phyloP scores from a whole-genome alignment of 2,797 vertebrate species.

The Eulemur mongoz region DNA sequence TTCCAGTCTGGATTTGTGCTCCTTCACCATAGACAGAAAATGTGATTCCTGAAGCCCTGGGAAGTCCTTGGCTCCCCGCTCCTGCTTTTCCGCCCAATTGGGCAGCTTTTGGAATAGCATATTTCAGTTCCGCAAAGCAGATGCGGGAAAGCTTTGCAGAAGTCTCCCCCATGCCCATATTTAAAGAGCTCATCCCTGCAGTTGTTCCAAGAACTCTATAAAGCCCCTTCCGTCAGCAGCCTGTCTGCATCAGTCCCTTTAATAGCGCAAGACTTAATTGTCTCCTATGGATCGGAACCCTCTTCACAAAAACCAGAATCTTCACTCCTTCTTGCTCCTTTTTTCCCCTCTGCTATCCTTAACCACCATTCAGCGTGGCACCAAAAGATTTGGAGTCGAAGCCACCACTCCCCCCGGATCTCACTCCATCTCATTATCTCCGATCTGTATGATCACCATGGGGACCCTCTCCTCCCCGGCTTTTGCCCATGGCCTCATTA shows the following conservation, averaged over 20 bases:
- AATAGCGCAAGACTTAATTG: conserved; percentile 36
- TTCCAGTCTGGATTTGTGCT: conserved; percentile 30
- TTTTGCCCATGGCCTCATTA: conserved; percentile 53
- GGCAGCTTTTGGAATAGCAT: conserved; percentile 71
- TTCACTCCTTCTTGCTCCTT: neutral
- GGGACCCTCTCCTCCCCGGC: conserved; percentile 22
- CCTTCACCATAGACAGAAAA: conserved; percentile 49
- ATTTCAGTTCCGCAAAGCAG: conserved; percentile 75
- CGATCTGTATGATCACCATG: neutral
- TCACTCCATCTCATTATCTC: conserved; percentile 60
- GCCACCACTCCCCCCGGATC: neutral
- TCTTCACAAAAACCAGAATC: conserved; percentile 59
- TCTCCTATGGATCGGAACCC: conserved; percentile 62
- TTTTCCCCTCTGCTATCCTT: neutral
- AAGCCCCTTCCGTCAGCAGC: conserved; percentile 43
- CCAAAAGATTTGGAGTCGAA: conserved; percentile 53
- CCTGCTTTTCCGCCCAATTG: conserved; percentile 74
- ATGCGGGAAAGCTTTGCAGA: conserved; percentile 66
- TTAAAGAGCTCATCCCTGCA: conserved; percentile 72
- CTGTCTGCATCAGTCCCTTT: conserved; percentile 52
- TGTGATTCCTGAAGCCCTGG: conserved; percentile 45
- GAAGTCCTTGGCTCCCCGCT: conserved; percentile 68
- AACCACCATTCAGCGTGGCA: conserved; percentile 25
- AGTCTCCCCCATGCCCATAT: conserved; percentile 41
- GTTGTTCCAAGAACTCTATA: conserved; percentile 61